Evolutionary conservation across 2,888 invertebrate species (phyloP).

Genomic region (Netelia inedita): DNA sequence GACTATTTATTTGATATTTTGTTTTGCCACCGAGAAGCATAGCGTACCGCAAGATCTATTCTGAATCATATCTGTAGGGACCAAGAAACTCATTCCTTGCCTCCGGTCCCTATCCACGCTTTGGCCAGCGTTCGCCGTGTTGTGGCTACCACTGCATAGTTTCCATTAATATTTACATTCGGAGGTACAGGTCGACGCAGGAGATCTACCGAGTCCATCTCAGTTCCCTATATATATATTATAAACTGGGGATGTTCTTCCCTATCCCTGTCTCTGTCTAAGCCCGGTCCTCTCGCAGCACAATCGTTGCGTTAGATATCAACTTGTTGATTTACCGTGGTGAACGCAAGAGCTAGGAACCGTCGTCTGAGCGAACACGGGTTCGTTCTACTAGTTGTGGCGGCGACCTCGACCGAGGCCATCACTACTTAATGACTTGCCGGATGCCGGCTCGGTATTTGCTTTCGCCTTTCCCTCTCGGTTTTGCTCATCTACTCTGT

Average conservation of each 20-base stretch:
- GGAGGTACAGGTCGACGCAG: slow-evolving; percentile 43
- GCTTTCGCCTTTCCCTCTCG: background rate
- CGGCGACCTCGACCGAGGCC: slow-evolving; percentile 74
- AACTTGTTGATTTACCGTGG: slow-evolving; percentile 84
- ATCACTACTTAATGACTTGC: slow-evolving; percentile 75
- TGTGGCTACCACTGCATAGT: slow-evolving; percentile 41
- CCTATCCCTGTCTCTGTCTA: slow-evolving; percentile 4
- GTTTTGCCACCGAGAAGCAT: too few species aligned
- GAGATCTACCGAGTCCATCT: slow-evolving; percentile 51
- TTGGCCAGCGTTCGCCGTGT: slow-evolving; percentile 1
- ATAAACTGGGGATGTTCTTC: background rate
- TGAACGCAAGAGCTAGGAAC: slow-evolving; percentile 71
- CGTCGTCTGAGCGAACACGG: slow-evolving; percentile 60
- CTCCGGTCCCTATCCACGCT: background rate
- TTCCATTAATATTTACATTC: slow-evolving; percentile 70
- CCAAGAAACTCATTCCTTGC: slow-evolving; percentile 2
- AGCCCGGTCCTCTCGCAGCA: slow-evolving; percentile 33
- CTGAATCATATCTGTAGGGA: background rate
- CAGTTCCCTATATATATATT: background rate
- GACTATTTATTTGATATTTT: too few species aligned
- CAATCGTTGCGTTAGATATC: slow-evolving; percentile 76
- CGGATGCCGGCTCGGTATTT: slow-evolving; percentile 44
- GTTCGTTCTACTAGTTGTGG: slow-evolving; percentile 75
- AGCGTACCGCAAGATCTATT: background rate
- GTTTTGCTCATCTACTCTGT: slow-evolving; percentile 20